Evolutionary conservation across 1,140 invertebrate species (phyloP), one percentile per base, ranked within the genome.

Genomic region (Leguminivora glycinivorella): DNA sequence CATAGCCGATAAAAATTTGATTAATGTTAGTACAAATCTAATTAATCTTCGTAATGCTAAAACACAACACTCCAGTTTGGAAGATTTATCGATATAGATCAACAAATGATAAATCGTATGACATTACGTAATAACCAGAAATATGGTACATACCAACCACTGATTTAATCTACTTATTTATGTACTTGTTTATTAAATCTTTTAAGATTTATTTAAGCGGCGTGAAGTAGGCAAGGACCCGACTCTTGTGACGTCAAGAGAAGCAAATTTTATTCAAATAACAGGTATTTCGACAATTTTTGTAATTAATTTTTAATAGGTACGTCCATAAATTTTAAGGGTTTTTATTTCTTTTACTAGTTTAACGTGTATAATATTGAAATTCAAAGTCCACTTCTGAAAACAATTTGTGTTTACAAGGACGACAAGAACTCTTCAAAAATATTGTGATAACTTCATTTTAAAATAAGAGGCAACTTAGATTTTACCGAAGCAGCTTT

Each of bases 291-390:
- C 17, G 58, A 7, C 58, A 29, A 17, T 63, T 29, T 14, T 63
- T 17, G n/a, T 34, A 29, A 63, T 63, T 63, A 63, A 63, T 63
- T 63, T 17, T 63, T 19, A 63, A 29, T n/a, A 52, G 17, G 47
- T 9, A 52, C 47, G 47, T 9, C 47, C 47, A 52, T 22, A 22
- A 22, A 52, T 7, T 47, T 52, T 19, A 22, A 52, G 7, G 47
- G 19, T 52, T 52, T 52, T 9, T 52, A 6, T 52, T n/a, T 52
- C 7, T 22, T 22, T 22, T 17, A 22, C 47, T 47, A 47, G 43
- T 2, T 47, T 43, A 14, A 47, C 4, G 43, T 47, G 1, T 1
- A 47, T 47, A n/a, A n/a, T n/a, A n/a, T n/a, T n/a, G n/a, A n/a
- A n/a, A n/a, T 52, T 7, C 17, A 19, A 52, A 22, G 47, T 22